These are phyloP conservation scores for Taurulus bubalis DNA, from an alignment of 2,113 vertebrate species.

Conservation along the genomic window DNA sequence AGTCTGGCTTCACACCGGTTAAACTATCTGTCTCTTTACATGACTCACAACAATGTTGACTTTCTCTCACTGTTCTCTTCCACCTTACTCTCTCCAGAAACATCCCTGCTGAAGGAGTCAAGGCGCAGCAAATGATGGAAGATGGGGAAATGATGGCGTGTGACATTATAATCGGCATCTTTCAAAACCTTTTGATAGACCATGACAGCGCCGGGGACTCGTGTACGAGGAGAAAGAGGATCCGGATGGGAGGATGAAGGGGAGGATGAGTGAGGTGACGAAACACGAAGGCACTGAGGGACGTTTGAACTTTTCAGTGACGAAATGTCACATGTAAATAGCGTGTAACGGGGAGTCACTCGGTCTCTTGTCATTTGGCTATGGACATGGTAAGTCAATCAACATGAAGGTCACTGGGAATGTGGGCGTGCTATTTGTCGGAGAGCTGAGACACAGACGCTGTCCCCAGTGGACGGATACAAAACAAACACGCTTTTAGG, in stretches of 20 bases:
- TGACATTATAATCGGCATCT: not conserved
- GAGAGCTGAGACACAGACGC: constrained; percentile 1
- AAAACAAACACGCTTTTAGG: constrained; percentile 1
- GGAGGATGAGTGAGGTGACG: not conserved
- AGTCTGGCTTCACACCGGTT: not conserved
- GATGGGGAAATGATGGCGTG: not conserved
- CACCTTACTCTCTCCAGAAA: not conserved
- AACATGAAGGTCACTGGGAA: constrained; percentile 70
- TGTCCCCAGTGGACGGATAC: constrained; percentile 3
- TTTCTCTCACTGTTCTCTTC: not conserved
- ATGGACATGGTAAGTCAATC: constrained; percentile 76
- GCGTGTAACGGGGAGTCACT: constrained; percentile 16
- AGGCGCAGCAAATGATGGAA: not conserved
- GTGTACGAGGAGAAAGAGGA: not conserved
- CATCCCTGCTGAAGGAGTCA: not conserved
- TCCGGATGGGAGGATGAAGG: constrained; percentile 5
- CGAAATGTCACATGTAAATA: constrained; percentile 27
- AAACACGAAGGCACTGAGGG: constrained; percentile 22
- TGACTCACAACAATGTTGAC: not conserved
- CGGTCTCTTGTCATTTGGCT: constrained; percentile 27
- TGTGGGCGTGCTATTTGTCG: constrained; percentile 50
- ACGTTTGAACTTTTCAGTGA: constrained; percentile 34
- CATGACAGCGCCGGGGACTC: not conserved
- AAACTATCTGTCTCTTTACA: not conserved
- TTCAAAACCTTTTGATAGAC: not conserved